Evolutionary conservation across 23 tunicate genomes (phyloP).

Genomic region (Oikopleura vanhoeffeni): DNA sequence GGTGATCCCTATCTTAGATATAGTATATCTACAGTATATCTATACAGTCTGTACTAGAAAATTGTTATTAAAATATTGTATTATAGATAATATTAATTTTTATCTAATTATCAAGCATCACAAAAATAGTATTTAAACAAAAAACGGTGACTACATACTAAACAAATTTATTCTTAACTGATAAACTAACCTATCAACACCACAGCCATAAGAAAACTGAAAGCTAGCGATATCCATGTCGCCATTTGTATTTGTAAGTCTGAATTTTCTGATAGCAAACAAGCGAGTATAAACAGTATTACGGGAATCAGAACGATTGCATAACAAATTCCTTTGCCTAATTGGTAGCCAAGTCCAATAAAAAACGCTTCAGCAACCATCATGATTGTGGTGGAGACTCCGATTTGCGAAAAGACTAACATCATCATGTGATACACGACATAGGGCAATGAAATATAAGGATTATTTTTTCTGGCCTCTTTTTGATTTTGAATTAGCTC

Average conservation of each 20-base stretch:
- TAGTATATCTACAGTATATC: too few species aligned
- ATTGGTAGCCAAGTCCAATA: not conserved
- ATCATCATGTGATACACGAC: not conserved
- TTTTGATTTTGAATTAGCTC: slow-evolving; percentile 31
- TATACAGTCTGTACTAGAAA: too few species aligned
- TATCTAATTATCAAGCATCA: too few species aligned
- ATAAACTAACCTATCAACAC: slow-evolving; percentile 14
- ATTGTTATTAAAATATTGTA: too few species aligned
- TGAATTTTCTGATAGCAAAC: not conserved
- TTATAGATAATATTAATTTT: too few species aligned
- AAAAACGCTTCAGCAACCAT: slow-evolving; percentile 14
- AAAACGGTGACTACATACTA: too few species aligned
- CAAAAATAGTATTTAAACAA: too few species aligned
- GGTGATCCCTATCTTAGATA: too few species aligned
- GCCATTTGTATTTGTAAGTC: not conserved
- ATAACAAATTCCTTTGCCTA: slow-evolving; percentile 1
- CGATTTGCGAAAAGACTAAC: not conserved
- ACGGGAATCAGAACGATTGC: not conserved
- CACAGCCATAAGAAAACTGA: not conserved
- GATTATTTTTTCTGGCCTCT: slow-evolving; percentile 61
- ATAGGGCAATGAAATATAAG: slow-evolving; percentile 76
- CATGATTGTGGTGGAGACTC: slow-evolving; percentile 8
- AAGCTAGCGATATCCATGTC: not conserved
- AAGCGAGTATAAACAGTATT: not conserved
- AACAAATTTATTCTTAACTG: too few species aligned